Evolutionary conservation across 2,113 vertebrate genomes (phyloP), one percentile per base, ranked within the genome.

Genomic region (Ancistrus triradiatus): DNA sequence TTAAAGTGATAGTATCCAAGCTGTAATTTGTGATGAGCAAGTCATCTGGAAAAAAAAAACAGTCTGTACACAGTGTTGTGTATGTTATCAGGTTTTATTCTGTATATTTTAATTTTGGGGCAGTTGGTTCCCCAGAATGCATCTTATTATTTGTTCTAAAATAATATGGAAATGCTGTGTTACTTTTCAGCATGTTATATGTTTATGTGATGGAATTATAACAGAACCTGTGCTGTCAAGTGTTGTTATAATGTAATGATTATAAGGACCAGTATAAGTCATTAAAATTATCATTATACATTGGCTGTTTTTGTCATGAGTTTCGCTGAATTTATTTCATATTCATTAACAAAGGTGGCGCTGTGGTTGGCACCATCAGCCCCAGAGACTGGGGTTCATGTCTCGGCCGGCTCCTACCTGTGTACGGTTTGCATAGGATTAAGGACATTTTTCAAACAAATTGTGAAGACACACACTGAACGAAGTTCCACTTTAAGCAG

Each of bases 121-220:
- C 42, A 8, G 28, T 42, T 4, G 22, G 11, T 40, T 31, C 24
- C 35, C 46, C 43, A 42, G 46, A 63, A 49, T 33, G 38, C 15
- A 22, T 5, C 25, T 27, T 59, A 59, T 83, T 79, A 77, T 83
- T 82, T 84, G 74, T 84, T 84, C 66, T 84, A 76, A 82, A 81
- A 81, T 80, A 78, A 80, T 63, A 28, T 70, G 4, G 70, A 58
- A 68, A 76, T 76, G 75, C 76, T 82, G 79, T 78, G 63, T 76
- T 83, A 68, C 77, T 49, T 73, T 73, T 84, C 77, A 80, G 80
- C 80, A 80, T 84, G 69, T 61, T 48, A 31, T 53, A 52, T 55
- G 66, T 63, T 55, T 40, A n/a, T 64, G 38, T 51, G 38, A 25
- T 24, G 14, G 3, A 31, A 31, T 31, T 28, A 63, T 17, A 27